Evolutionary conservation across 2,888 invertebrate species (phyloP).

Genomic region (Zonitis immaculata): DNA sequence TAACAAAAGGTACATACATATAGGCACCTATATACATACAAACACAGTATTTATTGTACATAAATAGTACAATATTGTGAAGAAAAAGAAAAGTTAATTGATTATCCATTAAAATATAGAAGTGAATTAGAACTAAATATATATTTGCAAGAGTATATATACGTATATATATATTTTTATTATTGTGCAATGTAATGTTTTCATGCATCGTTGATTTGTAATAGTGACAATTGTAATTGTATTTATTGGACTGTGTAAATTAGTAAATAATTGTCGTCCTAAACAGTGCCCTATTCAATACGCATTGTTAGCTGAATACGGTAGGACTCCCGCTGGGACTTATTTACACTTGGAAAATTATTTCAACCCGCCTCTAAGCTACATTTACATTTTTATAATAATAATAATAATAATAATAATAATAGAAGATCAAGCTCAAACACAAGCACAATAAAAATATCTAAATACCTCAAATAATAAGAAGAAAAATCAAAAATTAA

Average conservation of each 20-base stretch:
- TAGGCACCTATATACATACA: too few species aligned
- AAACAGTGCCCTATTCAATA: slow-evolving; percentile 41
- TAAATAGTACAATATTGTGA: not conserved
- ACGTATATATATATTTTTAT: slow-evolving; percentile 29
- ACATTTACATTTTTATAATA: slow-evolving; percentile 2
- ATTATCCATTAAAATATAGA: slow-evolving; percentile 24
- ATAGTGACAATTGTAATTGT: slow-evolving; percentile 46
- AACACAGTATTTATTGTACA: too few species aligned
- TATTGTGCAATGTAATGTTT: slow-evolving; percentile 27
- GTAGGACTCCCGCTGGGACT: slow-evolving; percentile 42
- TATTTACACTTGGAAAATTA: slow-evolving; percentile 43
- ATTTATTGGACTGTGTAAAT: slow-evolving; percentile 49
- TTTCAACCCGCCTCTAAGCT: slow-evolving; percentile 24
- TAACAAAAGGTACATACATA: too few species aligned
- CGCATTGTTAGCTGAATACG: slow-evolving; percentile 38
- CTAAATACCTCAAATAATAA: not conserved
- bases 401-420: not conserved
- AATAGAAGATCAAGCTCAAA: not conserved
- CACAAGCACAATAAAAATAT: not conserved
- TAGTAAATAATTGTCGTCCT: slow-evolving; percentile 47
- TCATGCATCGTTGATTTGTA: slow-evolving; percentile 37
- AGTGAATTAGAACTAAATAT: slow-evolving; percentile 22
- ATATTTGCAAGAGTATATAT: slow-evolving; percentile 25
- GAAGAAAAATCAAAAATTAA: too few species aligned
- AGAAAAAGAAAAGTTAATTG: slow-evolving; percentile 12